Conservation (phyloP, 2,113 vertebrate genomes). For the Capreolus pygargus region DNA sequence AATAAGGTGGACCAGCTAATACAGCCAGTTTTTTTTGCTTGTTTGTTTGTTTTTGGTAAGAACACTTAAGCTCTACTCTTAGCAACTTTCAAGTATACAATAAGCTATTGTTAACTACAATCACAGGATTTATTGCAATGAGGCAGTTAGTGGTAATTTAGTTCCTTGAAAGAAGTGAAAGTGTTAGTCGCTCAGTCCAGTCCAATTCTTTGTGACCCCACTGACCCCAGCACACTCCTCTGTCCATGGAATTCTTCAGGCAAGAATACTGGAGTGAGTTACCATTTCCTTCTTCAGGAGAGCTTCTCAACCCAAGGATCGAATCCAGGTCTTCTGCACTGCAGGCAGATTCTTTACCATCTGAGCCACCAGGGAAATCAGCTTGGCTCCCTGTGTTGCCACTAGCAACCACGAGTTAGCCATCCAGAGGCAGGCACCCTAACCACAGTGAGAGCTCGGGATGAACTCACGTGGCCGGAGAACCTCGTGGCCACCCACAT, state of each 20-base stretch:
- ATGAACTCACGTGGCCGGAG: not conserved
- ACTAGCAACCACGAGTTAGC: not conserved
- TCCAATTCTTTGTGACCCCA: not conserved
- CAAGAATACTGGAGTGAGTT: not conserved
- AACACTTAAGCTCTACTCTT: not conserved
- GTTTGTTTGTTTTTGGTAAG: not conserved
- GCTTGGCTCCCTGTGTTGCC: not conserved
- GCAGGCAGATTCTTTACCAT: not conserved
- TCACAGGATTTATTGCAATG: not conserved
- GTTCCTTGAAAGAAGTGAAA: not conserved
- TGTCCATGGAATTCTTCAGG: not conserved
- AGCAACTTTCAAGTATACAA: not conserved
- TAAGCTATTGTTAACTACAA: not conserved
- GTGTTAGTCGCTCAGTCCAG: not conserved
- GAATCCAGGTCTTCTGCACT: fast-evolving
- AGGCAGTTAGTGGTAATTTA: not conserved
- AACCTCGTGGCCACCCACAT: not conserved
- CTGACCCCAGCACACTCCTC: not conserved
- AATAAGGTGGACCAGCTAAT: not conserved
- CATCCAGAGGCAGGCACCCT: not conserved
- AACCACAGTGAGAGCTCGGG: not conserved
- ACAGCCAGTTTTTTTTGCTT: not conserved
- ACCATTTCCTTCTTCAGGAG: not conserved
- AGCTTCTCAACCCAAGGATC: not conserved
- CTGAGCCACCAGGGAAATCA: not conserved